Conservation (phyloP, 2,888 invertebrate genomes). For the Myopa tessellatipennis region DNA sequence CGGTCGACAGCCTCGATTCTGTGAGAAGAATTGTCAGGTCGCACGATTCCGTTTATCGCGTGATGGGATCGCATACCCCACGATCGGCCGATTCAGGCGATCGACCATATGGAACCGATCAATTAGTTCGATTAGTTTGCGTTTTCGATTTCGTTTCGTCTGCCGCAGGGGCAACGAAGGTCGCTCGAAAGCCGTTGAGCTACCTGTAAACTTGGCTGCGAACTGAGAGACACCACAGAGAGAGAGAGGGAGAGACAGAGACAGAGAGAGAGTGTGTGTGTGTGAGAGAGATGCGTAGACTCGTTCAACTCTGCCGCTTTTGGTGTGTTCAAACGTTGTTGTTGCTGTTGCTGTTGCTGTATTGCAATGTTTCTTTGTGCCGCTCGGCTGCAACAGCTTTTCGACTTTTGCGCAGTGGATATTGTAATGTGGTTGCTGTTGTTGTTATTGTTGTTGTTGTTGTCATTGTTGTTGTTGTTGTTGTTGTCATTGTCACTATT, state of each 20-base stretch:
- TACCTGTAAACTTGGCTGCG: slow-evolving; percentile 11
- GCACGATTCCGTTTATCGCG: slow-evolving; percentile 58
- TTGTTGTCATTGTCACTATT: slow-evolving; percentile 28
- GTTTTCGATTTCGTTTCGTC: slow-evolving; percentile 17
- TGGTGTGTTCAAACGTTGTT: not conserved
- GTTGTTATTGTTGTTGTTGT: not conserved
- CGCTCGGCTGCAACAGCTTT: not conserved
- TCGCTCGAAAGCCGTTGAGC: not conserved
- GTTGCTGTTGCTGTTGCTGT: not conserved
- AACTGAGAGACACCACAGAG: not conserved
- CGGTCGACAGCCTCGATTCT: not conserved
- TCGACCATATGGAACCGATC: slow-evolving; percentile 69
- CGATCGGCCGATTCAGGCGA: slow-evolving; percentile 51
- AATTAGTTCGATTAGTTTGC: slow-evolving; percentile 61
- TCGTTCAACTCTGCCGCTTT: not conserved
- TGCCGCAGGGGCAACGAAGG: slow-evolving; percentile 12
- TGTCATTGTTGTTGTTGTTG: not conserved
- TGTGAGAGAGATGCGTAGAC: not conserved
- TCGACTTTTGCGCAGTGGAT: not conserved
- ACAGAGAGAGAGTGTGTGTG: not conserved
- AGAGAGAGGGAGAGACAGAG: not conserved
- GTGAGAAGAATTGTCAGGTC: slow-evolving; percentile 39
- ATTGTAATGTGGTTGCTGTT: not conserved
- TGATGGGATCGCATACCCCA: slow-evolving; percentile 64
- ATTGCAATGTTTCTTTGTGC: no score